Base-by-base conservation (phyloP, 2,888 invertebrate species). In the Hipparchia semele region DNA sequence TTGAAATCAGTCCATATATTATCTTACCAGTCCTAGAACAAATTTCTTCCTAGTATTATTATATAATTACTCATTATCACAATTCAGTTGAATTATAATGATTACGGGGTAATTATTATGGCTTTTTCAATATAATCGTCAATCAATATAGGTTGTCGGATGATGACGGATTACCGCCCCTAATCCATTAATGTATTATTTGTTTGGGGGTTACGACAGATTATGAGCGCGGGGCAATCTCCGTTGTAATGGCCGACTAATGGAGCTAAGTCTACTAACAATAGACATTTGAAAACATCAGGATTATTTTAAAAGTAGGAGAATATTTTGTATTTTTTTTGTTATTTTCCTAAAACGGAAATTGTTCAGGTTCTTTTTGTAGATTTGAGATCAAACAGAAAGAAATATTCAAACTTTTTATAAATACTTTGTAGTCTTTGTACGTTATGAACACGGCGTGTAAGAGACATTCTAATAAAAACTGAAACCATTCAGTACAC, bases 131-230 rank as follows among this genome's bases (percentile, higher is more conserved):
- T 46, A 46, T 2, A 46, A 45, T 39, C 13, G 46, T 46, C 46
- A 45, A 62, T 62, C 62, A 62, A 62, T 62, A 62, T 62, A 46
- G 8, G 46, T 8, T n/a, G 59, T 39, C 60, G 46, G 33, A 12
- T 2, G 46, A 46, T 7, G 46, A 59, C 13, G 62, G 62, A 45
- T 45, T 13, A 62, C 4, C n/a, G 62, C 59, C 23, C 62, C 13
- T 46, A 46, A 62, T 62, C 46, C 62, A 62, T 62, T 62, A 62
- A 62, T 62, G 62, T 62, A 46, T 62, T 62, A 62, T 62, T 62
- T 62, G 9, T 49, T 62, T 12, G n/a, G 46, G 60, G n/a, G n/a
- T 45, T 61, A 1, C 59, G 46, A 62, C 6, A n/a, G 62, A 46
- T 62, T 46, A 62, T 13, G 13, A 62, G 62, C 9, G 13, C n/a